Evolutionary conservation across 2,113 vertebrate species (phyloP).

Genomic region (Trichomycterus rosablanca): DNA sequence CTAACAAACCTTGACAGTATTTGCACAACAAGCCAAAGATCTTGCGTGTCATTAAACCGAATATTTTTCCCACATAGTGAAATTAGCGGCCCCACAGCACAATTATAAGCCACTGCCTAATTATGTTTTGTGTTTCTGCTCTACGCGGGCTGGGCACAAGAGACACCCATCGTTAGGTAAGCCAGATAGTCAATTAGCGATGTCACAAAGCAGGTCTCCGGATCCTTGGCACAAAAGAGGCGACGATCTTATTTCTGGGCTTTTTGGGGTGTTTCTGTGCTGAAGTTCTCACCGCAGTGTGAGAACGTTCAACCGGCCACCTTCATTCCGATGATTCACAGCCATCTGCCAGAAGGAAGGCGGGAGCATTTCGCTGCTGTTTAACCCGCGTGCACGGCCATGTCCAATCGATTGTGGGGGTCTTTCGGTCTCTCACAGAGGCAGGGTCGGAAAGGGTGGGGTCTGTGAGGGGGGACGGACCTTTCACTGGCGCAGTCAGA

Average conservation of each 20-base stretch:
- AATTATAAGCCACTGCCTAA: slow-evolving; percentile 37
- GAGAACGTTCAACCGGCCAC: slow-evolving; percentile 22
- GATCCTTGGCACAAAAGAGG: slow-evolving; percentile 22
- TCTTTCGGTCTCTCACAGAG: slow-evolving; percentile 30
- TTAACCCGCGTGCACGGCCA: slow-evolving; percentile 45
- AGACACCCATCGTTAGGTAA: slow-evolving; percentile 27
- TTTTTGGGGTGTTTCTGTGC: background rate
- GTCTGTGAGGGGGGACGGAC: slow-evolving; percentile 51
- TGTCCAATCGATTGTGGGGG: slow-evolving; percentile 55
- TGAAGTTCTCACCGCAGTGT: slow-evolving; percentile 17
- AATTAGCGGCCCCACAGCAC: slow-evolving; percentile 34
- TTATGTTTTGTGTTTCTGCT: slow-evolving; percentile 36
- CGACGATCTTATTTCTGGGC: background rate
- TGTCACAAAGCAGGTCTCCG: slow-evolving; percentile 18
- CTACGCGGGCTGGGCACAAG: slow-evolving; percentile 13
- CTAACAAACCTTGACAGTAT: slow-evolving; percentile 39
- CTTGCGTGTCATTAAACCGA: slow-evolving; percentile 36
- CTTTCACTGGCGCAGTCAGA: slow-evolving; percentile 42
- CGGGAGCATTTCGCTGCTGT: slow-evolving; percentile 42
- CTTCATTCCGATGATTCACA: slow-evolving; percentile 39
- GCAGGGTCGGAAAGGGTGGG: slow-evolving; percentile 29
- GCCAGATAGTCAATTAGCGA: slow-evolving; percentile 39
- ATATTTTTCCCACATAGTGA: slow-evolving; percentile 29
- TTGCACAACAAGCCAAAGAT: slow-evolving; percentile 23
- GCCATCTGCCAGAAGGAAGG: slow-evolving; percentile 46